phyloP scores from a whole-genome alignment of 2,113 vertebrate species.

The Enhydra lutris region DNA sequence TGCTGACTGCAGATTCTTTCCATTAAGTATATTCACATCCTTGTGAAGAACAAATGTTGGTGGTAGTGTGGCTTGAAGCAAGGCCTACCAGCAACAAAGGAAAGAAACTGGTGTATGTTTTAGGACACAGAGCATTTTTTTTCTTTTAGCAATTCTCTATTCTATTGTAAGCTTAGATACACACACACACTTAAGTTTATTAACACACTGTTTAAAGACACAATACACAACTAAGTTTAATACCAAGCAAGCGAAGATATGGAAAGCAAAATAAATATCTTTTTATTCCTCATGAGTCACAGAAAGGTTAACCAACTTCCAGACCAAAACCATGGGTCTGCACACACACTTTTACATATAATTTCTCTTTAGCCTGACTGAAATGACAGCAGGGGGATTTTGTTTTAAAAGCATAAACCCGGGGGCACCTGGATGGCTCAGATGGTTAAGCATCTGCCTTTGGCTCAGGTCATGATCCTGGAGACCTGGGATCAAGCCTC shows the following conservation, averaged over 20 bases:
- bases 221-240: neutral
- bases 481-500: too few species aligned
- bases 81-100: neutral
- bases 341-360: neutral
- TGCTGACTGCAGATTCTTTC: neutral
- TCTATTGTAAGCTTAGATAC: neutral
- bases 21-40: neutral
- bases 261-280: neutral
- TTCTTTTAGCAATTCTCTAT: neutral
- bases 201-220: slow-evolving; percentile 3
- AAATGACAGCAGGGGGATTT: neutral
- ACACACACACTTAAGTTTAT: neutral
- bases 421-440: too few species aligned
- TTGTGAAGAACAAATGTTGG: neutral
- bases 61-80: neutral
- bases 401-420: neutral
- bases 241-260: neutral
- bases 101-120: neutral
- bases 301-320: neutral
- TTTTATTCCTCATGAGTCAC: neutral
- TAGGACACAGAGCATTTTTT: neutral
- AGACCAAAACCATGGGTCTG: neutral
- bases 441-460: too few species aligned
- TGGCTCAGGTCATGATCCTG: too few species aligned
- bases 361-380: neutral